A percentile compares a stretch with the other conserved stretches of the same genome.
Conservation (phyloP, 2,888 invertebrate species). For the Nymphalis c-album region DNA sequence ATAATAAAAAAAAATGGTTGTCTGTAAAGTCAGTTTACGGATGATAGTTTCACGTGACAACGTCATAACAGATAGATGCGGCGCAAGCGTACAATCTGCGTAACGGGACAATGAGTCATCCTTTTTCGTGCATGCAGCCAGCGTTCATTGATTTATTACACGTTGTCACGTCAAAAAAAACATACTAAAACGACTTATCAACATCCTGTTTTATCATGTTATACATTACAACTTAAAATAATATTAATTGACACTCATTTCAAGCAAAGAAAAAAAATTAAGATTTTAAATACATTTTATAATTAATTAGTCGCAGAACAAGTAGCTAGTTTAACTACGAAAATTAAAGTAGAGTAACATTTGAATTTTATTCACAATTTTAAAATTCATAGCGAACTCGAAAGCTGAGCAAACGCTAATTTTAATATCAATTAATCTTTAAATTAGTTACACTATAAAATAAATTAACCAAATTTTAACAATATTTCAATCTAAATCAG, state of each 20-base stretch:
- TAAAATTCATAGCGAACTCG: slow-evolving; percentile 45
- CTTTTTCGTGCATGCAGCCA: too few relatives aligned
- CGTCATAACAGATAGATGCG: too few relatives aligned
- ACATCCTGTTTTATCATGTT: too few relatives aligned
- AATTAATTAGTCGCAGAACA: slow-evolving; percentile 39
- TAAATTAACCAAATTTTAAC: not conserved
- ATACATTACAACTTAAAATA: too few relatives aligned
- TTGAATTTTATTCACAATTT: slow-evolving; percentile 38
- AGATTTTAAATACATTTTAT: slow-evolving; percentile 36
- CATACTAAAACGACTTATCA: too few relatives aligned
- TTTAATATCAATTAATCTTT: slow-evolving; percentile 58
- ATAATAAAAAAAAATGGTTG: too few relatives aligned
- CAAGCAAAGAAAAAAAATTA: slow-evolving; percentile 29
- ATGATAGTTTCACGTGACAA: too few relatives aligned
- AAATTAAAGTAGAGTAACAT: slow-evolving; percentile 41
- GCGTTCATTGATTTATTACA: too few relatives aligned
- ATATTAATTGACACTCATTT: slow-evolving; percentile 1
- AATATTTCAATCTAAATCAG: not conserved
- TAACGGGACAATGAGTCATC: too few relatives aligned
- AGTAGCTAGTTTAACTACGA: slow-evolving; percentile 39
- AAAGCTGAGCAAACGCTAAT: slow-evolving; percentile 62
- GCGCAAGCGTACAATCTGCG: too few relatives aligned
- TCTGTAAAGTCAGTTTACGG: too few relatives aligned
- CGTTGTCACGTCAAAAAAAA: too few relatives aligned
- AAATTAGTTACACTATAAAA: slow-evolving; percentile 27